These are phyloP conservation scores for Trissolcus japonicus DNA, from an alignment of 2,888 invertebrate species.

Conservation along the genomic window DNA sequence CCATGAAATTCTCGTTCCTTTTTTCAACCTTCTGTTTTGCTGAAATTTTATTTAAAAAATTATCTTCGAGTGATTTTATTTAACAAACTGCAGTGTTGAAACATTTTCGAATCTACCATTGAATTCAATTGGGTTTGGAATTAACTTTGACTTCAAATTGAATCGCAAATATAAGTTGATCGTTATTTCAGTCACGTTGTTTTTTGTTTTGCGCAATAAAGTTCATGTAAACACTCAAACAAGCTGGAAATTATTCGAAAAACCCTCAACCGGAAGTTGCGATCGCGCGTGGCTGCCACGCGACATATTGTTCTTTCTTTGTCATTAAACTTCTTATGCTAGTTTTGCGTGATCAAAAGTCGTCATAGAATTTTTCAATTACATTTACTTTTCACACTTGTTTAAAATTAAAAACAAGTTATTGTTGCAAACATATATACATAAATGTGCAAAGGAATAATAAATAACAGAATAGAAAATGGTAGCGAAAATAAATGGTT, in stretches of 20 bases:
- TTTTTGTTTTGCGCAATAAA: not conserved
- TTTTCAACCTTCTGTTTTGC: not conserved
- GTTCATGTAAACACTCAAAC: conserved; percentile 4
- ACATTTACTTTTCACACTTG: not conserved
- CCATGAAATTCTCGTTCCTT: not conserved
- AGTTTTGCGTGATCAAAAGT: not conserved
- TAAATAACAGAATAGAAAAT: not conserved
- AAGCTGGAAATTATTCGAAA: conserved; percentile 26
- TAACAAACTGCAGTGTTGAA: not conserved
- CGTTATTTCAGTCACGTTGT: no score
- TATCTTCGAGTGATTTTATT: not conserved
- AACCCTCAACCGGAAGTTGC: conserved; percentile 51
- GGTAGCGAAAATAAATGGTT: not conserved
- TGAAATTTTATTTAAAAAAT: not conserved
- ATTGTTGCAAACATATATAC: not conserved
- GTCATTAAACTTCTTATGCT: conserved; percentile 28
- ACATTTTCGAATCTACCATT: no score
- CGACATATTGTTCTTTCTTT: conserved; percentile 25
- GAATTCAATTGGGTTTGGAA: no score
- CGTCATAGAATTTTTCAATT: not conserved
- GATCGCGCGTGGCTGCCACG: conserved; percentile 52
- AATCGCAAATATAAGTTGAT: no score
- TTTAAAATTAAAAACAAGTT: not conserved
- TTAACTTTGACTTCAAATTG: no score
- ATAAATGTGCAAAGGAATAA: not conserved